Conservation (phyloP, 2,888 invertebrate species). For the Sinhomidia bicolor region DNA sequence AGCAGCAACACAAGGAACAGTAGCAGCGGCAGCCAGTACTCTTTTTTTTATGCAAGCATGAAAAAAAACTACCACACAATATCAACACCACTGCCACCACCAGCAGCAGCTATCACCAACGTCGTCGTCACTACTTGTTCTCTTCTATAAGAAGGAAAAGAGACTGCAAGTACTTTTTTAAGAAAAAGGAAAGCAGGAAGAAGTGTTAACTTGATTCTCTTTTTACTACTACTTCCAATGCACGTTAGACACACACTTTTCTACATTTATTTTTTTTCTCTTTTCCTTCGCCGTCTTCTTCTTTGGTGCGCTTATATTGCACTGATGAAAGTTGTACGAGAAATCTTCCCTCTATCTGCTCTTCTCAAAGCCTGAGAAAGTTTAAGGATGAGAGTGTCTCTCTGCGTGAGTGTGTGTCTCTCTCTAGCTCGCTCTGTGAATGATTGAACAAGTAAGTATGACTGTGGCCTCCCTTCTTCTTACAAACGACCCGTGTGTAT, state of each 20-base stretch:
- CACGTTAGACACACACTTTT: slow-evolving; percentile 36
- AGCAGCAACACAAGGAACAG: not conserved
- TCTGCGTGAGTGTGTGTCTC: slow-evolving; percentile 9
- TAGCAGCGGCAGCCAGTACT: no score
- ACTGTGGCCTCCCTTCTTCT: slow-evolving; percentile 62
- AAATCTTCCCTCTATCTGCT: slow-evolving; percentile 48
- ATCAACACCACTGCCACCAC: slow-evolving; percentile 18
- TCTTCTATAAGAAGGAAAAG: not conserved
- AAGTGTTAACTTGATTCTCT: slow-evolving; percentile 50
- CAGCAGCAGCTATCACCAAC: not conserved
- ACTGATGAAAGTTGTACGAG: slow-evolving; percentile 73
- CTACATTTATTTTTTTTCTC: slow-evolving; percentile 19
- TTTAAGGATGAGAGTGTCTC: slow-evolving; percentile 17
- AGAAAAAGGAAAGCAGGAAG: not conserved
- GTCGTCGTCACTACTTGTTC: not conserved
- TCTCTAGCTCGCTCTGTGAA: slow-evolving; percentile 50
- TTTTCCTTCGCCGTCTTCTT: slow-evolving; percentile 40
- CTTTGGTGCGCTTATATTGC: slow-evolving; percentile 64
- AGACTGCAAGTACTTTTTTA: not conserved
- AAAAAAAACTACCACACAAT: slow-evolving; percentile 5
- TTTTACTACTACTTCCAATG: slow-evolving; percentile 37
- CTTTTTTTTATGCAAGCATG: slow-evolving; percentile 40
- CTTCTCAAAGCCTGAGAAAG: not conserved
- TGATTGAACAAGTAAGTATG: slow-evolving; percentile 69
- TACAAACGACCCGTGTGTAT: slow-evolving; percentile 55